phyloP scores from a whole-genome alignment of 64 coral and sea anemone genomes.

The Orbicella faveolata region DNA sequence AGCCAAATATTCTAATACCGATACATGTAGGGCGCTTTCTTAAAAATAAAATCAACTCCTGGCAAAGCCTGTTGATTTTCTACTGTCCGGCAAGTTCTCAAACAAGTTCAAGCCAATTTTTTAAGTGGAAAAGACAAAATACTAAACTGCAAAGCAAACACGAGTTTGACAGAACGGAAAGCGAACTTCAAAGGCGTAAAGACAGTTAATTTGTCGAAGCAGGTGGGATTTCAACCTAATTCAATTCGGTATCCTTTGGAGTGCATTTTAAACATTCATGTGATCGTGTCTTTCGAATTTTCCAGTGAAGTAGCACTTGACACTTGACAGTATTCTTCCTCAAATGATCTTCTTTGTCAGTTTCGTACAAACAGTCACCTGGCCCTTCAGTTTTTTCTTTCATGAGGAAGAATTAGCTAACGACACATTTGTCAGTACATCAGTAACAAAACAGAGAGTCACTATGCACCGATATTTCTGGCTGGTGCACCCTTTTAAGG shows the following conservation, averaged over 20 bases:
- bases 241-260: not conserved
- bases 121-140: too few relatives aligned
- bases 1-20: not conserved
- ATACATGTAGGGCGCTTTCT: too few relatives aligned
- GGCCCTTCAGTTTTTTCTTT: too few relatives aligned
- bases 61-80: too few relatives aligned
- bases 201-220: not conserved
- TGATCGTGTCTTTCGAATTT: not conserved
- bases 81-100: too few relatives aligned
- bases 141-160: not conserved
- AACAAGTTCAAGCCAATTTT: too few relatives aligned
- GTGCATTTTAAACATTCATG: conserved; percentile 10
- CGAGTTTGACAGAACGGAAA: not conserved
- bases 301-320: not conserved
- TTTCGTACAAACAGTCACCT: not conserved
- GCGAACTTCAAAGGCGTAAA: not conserved
- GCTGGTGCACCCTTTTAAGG: too few relatives aligned
- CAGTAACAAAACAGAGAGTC: too few relatives aligned
- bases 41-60: too few relatives aligned
- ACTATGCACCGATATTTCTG: too few relatives aligned
- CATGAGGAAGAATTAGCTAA: too few relatives aligned
- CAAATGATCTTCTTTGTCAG: not conserved
- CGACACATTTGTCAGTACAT: too few relatives aligned
- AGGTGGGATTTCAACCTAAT: not conserved
- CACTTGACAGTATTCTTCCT: not conserved